Evolutionary conservation across 2,797 vertebrate genomes (phyloP).

Genomic region (Gambelia wislizenii): DNA sequence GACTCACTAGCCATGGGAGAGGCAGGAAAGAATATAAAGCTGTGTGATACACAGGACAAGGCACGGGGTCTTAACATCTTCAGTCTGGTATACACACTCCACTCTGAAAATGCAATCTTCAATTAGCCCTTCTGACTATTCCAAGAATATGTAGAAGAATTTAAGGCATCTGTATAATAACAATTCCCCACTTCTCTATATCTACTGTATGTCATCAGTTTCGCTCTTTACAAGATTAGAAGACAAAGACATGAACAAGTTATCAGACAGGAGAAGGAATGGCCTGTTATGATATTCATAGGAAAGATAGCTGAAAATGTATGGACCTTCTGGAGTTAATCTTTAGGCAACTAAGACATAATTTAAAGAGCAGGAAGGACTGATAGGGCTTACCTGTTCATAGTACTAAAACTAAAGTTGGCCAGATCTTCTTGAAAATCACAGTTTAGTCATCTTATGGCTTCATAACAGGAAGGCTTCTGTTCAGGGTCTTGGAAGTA

Average conservation of each 20-base stretch:
- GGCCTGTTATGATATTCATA: neutral
- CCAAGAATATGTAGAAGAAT: neutral
- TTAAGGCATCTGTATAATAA: neutral
- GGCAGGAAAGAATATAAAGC: constrained; percentile 9
- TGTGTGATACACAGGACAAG: accelerated
- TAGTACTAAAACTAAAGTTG: neutral
- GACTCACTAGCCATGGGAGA: neutral
- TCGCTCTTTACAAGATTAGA: neutral
- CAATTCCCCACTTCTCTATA: neutral
- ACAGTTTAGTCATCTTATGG: neutral
- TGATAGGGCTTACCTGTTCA: constrained; percentile 11
- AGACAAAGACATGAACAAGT: neutral
- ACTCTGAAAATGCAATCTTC: neutral
- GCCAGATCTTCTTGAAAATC: neutral
- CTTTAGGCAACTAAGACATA: neutral
- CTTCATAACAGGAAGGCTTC: neutral
- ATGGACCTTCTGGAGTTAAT: neutral
- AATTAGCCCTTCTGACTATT: neutral
- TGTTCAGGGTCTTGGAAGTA: accelerated
- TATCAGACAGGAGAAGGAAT: constrained; percentile 11
- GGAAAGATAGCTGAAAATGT: neutral
- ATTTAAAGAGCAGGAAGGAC: neutral
- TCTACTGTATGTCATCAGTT: neutral
- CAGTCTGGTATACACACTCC: neutral
- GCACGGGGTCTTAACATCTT: neutral